These are phyloP conservation scores for Schizopygopsis malacanthus DNA, from an alignment of 2,797 vertebrate species.

Conservation along the genomic window DNA sequence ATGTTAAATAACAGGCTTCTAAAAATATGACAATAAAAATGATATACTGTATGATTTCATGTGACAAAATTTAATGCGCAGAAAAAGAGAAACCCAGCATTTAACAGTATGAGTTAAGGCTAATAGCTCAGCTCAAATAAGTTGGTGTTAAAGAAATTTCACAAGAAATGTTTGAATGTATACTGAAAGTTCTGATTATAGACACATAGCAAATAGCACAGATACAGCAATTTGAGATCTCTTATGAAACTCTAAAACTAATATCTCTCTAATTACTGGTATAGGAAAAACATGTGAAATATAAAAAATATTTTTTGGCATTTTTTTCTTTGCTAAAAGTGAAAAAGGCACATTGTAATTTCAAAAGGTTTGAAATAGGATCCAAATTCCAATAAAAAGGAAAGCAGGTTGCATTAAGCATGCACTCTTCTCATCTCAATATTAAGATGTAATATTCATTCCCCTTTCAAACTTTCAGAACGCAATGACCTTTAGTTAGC, in stretches of 20 bases:
- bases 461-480: slow-evolving; percentile 12
- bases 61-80: background rate
- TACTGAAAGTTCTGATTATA: background rate
- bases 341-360: background rate
- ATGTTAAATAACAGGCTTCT: too few species aligned
- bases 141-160: background rate
- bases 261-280: background rate
- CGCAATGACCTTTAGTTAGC: background rate
- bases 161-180: background rate
- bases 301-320: background rate
- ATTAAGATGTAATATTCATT: slow-evolving; percentile 2
- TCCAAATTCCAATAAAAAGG: background rate
- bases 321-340: background rate
- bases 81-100: background rate
- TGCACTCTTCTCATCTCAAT: background rate
- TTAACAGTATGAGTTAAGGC: too few species aligned
- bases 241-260: background rate
- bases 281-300: background rate
- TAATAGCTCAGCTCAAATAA: background rate
- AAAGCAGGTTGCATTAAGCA: background rate
- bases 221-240: background rate
- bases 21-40: background rate
- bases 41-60: background rate
- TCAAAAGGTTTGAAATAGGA: background rate
- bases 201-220: background rate